Base-by-base conservation (phyloP, 1,140 invertebrate genomes). In the Hesperophylax magnus region DNA sequence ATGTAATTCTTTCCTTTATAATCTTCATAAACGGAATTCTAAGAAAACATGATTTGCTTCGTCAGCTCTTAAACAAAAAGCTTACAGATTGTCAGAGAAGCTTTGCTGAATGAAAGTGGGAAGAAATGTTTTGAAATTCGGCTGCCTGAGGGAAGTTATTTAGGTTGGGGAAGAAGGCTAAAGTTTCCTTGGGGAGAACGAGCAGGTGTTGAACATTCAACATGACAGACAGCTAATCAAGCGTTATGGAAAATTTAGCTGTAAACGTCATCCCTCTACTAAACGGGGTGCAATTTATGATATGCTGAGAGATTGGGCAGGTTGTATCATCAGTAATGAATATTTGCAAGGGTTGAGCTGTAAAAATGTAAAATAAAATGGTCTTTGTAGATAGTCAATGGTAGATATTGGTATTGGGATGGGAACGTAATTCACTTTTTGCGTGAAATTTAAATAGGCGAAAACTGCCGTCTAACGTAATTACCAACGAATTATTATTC, bases 211-310 rank as follows among this genome's bases (percentile, higher is more conserved):
- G 31, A 27, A 39, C 72, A 60, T 76, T 76, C 56, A 39, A 31
- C n/a, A 54, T 39, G 72, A 76, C 72, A 76, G 72, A 60, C 72
- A 76, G 72, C 72, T 76, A 76, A 76, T 76, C 72, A 76, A 60
- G 72, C 54, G 72, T 61, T 76, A 76, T 60, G 72, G 72, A 76
- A 60, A 60, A 76, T 76, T 60, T 58, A 39, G 54, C 58, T 60
- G 72, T 76, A 58, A 72, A 72, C 69, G 47, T 72, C 69, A 72
- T 72, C 52, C 47, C 47, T 72, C n/a, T 27, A 72, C 69, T 72
- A 24, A 72, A 72, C 18, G 22, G 52, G 69, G 20, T 72, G 69
- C 69, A 72, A 72, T 72, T 72, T 72, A 72, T 72, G 69, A 72
- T 67, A 3, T 52, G 20, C 69, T 9, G n/a, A 20, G 63, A 18